phyloP scores from a whole-genome alignment of 2,113 vertebrate species.

The Campylomormyrus tamandua region DNA sequence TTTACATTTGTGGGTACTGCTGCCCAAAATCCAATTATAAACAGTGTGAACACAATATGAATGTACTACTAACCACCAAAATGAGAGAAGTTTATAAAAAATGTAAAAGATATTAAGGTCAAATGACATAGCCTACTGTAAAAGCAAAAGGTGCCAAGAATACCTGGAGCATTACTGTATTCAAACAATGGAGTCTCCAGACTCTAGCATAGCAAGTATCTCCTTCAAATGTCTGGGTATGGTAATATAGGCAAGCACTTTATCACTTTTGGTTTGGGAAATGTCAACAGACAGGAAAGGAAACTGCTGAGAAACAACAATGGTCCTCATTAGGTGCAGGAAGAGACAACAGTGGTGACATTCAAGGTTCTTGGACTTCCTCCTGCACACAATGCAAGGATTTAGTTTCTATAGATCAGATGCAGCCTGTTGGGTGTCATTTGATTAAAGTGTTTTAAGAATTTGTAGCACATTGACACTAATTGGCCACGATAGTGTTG shows the following conservation, averaged over 20 bases:
- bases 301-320: constrained; percentile 28
- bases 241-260: background rate
- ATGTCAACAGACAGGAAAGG: constrained; percentile 3
- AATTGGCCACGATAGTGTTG: background rate
- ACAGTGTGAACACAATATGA: background rate
- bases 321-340: constrained; percentile 28
- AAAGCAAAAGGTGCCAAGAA: background rate
- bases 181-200: too few relatives aligned
- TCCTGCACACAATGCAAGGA: constrained; percentile 31
- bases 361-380: background rate
- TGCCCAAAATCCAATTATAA: background rate
- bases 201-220: background rate
- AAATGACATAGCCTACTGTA: background rate
- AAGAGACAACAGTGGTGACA: constrained; percentile 13
- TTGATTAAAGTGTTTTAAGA: background rate
- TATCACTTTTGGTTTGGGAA: background rate
- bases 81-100: background rate
- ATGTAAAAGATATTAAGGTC: background rate
- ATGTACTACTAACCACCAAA: background rate
- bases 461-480: background rate
- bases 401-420: constrained; percentile 34
- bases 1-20: background rate
- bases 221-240: background rate
- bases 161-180: background rate
- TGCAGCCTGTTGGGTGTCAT: constrained; percentile 24